Percentiles rank a stretch among this genome's conserved stretches.
These are phyloP conservation scores for Cyclophora punctaria DNA, from an alignment of 2,888 invertebrate genomes.

Conservation along the genomic window DNA sequence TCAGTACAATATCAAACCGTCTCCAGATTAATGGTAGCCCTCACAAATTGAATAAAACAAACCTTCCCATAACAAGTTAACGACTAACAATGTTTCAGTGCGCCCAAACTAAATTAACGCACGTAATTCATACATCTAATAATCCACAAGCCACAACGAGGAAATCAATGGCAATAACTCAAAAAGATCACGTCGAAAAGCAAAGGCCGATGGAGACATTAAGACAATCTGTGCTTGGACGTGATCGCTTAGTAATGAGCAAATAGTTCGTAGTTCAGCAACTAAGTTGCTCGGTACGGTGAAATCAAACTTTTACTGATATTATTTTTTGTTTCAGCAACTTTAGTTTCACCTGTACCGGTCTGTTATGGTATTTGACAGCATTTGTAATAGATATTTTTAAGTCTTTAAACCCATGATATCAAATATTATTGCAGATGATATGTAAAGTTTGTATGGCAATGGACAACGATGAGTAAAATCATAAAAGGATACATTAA, in stretches of 20 bases:
- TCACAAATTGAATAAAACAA: no score
- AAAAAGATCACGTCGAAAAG: slow-evolving; percentile 20
- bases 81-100: no score
- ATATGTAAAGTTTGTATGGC: no score
- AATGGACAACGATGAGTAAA: no score
- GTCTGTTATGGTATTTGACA: no score
- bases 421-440: background rate
- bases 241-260: slow-evolving; percentile 16
- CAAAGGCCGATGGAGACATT: slow-evolving; percentile 18
- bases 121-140: slow-evolving; percentile 1
- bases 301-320: background rate
- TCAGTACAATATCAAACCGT: no score
- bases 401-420: background rate
- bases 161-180: slow-evolving; percentile 23
- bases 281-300: background rate
- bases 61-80: no score
- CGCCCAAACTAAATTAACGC: slow-evolving; percentile 1
- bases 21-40: no score
- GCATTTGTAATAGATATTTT: background rate
- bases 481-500: no score
- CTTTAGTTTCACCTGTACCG: no score
- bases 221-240: slow-evolving; percentile 23
- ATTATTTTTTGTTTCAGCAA: background rate
- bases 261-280: background rate
- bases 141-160: slow-evolving; percentile 3